Percentiles rank a stretch among this genome's conserved stretches.
phyloP scores from a whole-genome alignment of 1,140 invertebrate genomes.

The Lanistes nyassanus region DNA sequence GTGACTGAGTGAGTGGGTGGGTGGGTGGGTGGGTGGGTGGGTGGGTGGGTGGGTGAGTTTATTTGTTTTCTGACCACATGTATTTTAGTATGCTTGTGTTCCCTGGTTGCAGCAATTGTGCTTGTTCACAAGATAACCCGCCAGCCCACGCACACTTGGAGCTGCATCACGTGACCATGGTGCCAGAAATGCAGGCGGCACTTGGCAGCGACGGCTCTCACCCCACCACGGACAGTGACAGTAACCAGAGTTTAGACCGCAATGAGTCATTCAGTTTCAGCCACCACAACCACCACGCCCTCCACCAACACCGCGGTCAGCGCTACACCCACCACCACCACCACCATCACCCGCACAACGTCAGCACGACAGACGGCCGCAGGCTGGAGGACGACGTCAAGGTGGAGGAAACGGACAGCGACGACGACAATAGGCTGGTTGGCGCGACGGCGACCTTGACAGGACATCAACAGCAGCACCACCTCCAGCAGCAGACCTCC shows the following conservation, averaged over 20 bases:
- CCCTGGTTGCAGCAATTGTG: too few species aligned
- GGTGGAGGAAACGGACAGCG: slow-evolving; percentile 22
- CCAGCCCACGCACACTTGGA: neutral
- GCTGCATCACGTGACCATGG: slow-evolving; percentile 11
- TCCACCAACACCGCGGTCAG: slow-evolving; percentile 3
- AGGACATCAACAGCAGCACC: neutral
- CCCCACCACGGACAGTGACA: slow-evolving; percentile 20
- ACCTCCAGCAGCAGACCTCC: neutral
- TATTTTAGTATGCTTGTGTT: too few species aligned
- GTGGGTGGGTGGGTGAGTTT: too few species aligned
- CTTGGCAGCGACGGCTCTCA: slow-evolving; percentile 23
- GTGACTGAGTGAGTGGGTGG: too few species aligned
- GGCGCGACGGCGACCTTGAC: neutral
- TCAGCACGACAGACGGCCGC: neutral
- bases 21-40: too few species aligned
- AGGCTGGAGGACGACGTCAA: neutral
- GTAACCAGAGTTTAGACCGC: slow-evolving; percentile 13
- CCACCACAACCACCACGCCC: slow-evolving; percentile 10
- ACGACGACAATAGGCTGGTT: slow-evolving; percentile 19
- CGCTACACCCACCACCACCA: neutral
- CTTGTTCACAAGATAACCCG: too few species aligned
- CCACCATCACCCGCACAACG: slow-evolving; percentile 1
- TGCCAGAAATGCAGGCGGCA: neutral
- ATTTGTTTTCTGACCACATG: too few species aligned
- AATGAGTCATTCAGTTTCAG: slow-evolving; percentile 3